Conservation (phyloP, 1,140 invertebrate species). For the Melipona quadrifasciata region DNA sequence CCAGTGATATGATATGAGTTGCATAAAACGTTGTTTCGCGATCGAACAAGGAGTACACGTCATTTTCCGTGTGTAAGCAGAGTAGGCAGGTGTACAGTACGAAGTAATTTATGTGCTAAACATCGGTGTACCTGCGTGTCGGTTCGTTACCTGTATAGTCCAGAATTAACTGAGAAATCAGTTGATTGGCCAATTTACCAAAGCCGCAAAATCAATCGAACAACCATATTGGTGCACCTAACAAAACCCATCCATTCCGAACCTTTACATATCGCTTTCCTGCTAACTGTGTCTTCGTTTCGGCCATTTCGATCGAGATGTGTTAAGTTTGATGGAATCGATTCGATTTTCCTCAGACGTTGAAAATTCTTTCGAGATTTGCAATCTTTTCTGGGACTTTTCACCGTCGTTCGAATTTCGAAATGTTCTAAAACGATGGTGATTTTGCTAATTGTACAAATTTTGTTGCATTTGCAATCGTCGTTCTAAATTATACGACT, state of each 20-base stretch:
- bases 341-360: neutral
- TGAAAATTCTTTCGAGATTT: neutral
- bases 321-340: neutral
- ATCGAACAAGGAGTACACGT: neutral
- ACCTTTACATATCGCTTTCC: neutral
- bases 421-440: no score
- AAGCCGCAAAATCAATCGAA: slow-evolving; percentile 20
- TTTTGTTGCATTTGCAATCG: no score
- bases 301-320: fast-evolving
- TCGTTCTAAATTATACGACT: no score
- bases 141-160: slow-evolving; percentile 9
- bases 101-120: slow-evolving; percentile 29
- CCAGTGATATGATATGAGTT: no score
- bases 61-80: neutral
- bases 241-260: slow-evolving; percentile 12
- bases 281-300: neutral
- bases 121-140: neutral
- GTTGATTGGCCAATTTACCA: slow-evolving; percentile 31
- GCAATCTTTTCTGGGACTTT: neutral
- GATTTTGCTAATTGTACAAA: no score
- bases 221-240: slow-evolving; percentile 21
- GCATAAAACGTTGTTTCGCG: no score
- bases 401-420: no score
- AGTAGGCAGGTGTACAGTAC: neutral
- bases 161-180: slow-evolving; percentile 22